These are phyloP conservation scores for Synanceia verrucosa DNA, from an alignment of 2,797 vertebrate genomes.

Conservation along the genomic window DNA sequence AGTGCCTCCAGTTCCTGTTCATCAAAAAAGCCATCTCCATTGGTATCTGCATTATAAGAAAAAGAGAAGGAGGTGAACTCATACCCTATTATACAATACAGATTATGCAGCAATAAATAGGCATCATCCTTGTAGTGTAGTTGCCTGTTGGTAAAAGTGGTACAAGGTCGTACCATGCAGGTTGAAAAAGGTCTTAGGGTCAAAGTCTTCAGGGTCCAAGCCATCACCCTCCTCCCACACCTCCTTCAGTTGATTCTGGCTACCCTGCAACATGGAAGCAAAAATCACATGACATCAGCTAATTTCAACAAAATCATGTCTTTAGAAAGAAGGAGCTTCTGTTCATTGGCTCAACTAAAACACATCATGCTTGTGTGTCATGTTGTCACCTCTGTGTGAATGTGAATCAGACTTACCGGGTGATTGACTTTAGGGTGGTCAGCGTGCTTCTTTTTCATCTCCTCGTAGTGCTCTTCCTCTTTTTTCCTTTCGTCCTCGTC, in stretches of 20 bases:
- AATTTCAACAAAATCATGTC: background rate
- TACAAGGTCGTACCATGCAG: constrained; percentile 92
- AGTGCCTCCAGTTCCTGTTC: constrained; percentile 97
- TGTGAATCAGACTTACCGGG: constrained; percentile 83
- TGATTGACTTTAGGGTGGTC: constrained; percentile 98
- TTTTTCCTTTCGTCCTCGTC: constrained; percentile 89
- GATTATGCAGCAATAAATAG: background rate
- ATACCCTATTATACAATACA: background rate
- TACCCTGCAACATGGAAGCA: constrained; percentile 83
- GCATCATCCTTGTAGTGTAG: background rate
- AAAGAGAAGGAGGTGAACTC: background rate
- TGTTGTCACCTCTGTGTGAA: background rate
- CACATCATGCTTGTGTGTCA: background rate
- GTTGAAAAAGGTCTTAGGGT: constrained; percentile 98
- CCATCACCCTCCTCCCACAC: constrained; percentile 98
- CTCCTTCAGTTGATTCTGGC: constrained; percentile 97
- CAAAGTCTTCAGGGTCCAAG: constrained; percentile 96
- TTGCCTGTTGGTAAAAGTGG: constrained; percentile 24
- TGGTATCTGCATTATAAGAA: constrained; percentile 84
- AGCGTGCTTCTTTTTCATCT: constrained; percentile 96
- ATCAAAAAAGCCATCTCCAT: constrained; percentile 96
- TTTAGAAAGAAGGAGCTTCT: background rate
- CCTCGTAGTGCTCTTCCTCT: constrained; percentile 93
- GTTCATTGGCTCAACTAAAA: background rate
- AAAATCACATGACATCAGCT: background rate